Conservation (phyloP, 2,888 invertebrate species). For the Strigamia crassipes region DNA sequence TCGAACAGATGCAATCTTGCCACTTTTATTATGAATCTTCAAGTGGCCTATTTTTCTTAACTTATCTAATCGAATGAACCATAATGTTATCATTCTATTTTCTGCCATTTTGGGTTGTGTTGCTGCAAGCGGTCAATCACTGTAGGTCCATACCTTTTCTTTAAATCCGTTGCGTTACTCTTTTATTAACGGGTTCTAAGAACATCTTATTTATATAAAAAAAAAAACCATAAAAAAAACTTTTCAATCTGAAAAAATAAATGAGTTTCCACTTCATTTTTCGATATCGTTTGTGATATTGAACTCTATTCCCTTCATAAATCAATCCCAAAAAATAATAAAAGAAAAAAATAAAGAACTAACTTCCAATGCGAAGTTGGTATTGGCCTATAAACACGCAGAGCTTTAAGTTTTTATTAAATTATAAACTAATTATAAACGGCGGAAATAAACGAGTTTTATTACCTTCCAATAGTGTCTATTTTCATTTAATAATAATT, state of each 20-base stretch:
- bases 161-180: neutral
- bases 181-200: neutral
- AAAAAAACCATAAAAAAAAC: too few relatives aligned
- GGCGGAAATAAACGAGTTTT: too few relatives aligned
- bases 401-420: too few relatives aligned
- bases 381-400: too few relatives aligned
- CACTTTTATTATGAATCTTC: neutral
- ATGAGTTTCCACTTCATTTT: slow-evolving; percentile 34
- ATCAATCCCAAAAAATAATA: neutral
- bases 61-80: neutral
- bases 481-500: neutral
- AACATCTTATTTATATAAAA: neutral
- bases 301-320: slow-evolving; percentile 7
- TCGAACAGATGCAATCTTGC: too few relatives aligned
- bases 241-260: slow-evolving; percentile 1
- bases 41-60: neutral
- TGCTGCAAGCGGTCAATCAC: neutral
- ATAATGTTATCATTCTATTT: slow-evolving; percentile 1
- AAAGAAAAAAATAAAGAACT: neutral
- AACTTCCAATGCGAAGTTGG: neutral
- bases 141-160: neutral
- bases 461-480: neutral
- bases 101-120: neutral
- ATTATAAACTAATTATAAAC: too few relatives aligned
- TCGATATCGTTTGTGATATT: slow-evolving; percentile 17